A percentile compares a stretch with the other conserved stretches of the same genome.
Evolutionary conservation across 2,113 vertebrate species (phyloP).

Genomic region (Trogon surrucura): DNA sequence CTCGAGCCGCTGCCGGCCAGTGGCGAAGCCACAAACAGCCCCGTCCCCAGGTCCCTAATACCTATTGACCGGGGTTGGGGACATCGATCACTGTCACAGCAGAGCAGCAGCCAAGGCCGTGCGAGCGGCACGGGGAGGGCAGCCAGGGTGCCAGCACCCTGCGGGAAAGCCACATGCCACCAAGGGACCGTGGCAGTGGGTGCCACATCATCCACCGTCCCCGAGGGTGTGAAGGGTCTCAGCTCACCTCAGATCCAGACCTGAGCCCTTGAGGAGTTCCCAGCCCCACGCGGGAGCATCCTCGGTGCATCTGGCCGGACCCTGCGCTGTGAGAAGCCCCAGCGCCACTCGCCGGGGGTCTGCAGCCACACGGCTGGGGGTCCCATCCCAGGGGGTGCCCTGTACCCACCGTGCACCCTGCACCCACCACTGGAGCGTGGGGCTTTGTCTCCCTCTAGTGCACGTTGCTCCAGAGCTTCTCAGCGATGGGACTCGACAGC

Average conservation of each 20-base stretch:
- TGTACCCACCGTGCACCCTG: neutral
- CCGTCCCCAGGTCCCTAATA: neutral
- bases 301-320: rapidly evolving
- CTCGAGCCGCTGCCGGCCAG: neutral
- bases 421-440: neutral
- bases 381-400: neutral
- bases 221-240: rapidly evolving
- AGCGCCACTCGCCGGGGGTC: rapidly evolving
- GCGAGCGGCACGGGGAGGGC: rapidly evolving
- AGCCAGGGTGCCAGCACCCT: rapidly evolving
- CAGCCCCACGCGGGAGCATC: rapidly evolving
- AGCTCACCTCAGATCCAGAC: neutral
- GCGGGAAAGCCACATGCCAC: rapidly evolving
- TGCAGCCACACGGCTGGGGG: neutral
- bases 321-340: neutral
- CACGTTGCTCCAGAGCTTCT: neutral
- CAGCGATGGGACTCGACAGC: rapidly evolving
- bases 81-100: neutral
- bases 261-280: neutral
- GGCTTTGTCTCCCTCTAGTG: constrained; percentile 70
- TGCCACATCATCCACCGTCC: rapidly evolving
- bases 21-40: neutral
- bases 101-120: neutral
- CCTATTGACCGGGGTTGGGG: neutral
- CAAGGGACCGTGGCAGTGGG: rapidly evolving